phyloP scores from a whole-genome alignment of 2,888 invertebrate species.

The Acanthosepion lycidas region DNA sequence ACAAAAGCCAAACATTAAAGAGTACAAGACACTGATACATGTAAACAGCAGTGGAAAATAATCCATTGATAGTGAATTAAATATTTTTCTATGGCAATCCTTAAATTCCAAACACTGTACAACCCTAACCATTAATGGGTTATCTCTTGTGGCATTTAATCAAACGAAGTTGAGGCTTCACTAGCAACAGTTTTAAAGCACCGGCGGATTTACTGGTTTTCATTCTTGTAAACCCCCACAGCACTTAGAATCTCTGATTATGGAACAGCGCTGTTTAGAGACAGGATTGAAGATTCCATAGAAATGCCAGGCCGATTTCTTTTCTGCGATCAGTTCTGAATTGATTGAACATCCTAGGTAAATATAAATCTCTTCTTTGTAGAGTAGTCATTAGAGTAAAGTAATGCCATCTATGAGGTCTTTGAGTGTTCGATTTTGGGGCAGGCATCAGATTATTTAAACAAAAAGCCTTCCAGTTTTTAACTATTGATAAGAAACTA shows the following conservation, averaged over 20 bases:
- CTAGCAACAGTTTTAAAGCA: not conserved
- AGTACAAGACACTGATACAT: not conserved
- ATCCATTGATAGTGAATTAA: not conserved
- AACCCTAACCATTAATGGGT: not conserved
- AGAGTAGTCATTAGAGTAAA: not conserved
- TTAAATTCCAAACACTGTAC: not conserved
- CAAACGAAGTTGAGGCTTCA: not conserved
- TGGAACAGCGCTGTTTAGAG: not conserved
- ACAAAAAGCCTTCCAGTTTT: too few species aligned
- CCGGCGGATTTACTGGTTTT: not conserved
- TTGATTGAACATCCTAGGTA: not conserved
- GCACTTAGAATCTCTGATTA: not conserved
- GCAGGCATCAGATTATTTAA: too few species aligned
- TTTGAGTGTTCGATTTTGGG: not conserved
- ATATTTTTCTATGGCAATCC: not conserved
- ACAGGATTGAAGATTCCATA: conserved; percentile 33
- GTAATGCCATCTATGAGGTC: not conserved
- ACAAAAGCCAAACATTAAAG: conserved; percentile 18
- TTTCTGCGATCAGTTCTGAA: not conserved
- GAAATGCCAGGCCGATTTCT: not conserved
- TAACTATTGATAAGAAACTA: too few species aligned
- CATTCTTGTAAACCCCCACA: not conserved
- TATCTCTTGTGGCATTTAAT: conserved; percentile 21
- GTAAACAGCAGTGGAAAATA: not conserved
- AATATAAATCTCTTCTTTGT: not conserved